Conservation (phyloP, 92 coral and sea anemone genomes). For the Paragorgia papillata region DNA sequence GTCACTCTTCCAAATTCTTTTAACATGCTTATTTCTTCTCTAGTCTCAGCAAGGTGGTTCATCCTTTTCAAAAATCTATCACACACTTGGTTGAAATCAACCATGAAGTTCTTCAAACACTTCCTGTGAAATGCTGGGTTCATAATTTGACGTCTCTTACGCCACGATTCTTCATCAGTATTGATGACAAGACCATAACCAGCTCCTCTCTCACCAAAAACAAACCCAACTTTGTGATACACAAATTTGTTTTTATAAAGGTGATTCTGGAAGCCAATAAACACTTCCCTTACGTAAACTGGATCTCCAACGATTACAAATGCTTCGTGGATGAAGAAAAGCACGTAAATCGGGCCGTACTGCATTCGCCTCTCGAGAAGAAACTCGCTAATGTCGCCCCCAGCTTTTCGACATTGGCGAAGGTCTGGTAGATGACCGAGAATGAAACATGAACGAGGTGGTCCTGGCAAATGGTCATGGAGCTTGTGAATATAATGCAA, state of each 20-base stretch:
- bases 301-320: conserved; percentile 45
- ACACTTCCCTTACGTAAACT: conserved; percentile 46
- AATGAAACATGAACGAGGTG: conserved; percentile 60
- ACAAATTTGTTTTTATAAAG: not conserved
- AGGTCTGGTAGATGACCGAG: conserved; percentile 52
- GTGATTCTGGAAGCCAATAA: conserved; percentile 51
- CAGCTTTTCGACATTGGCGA: conserved; percentile 17
- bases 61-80: conserved; percentile 60
- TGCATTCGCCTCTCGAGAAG: conserved; percentile 30
- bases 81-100: conserved; percentile 65
- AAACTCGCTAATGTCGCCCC: conserved; percentile 16
- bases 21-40: conserved; percentile 54
- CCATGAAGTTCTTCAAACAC: conserved; percentile 75
- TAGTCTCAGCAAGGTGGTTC: conserved; percentile 52
- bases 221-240: conserved; percentile 33
- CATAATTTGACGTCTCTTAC: conserved; percentile 62
- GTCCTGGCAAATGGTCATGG: conserved; percentile 71
- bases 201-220: conserved; percentile 51
- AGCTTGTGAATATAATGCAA: conserved; percentile 35
- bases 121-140: conserved; percentile 86
- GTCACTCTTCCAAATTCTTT: conserved; percentile 77
- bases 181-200: conserved; percentile 64
- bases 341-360: conserved; percentile 62
- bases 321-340: conserved; percentile 54
- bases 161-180: conserved; percentile 65